A percentile compares a stretch with the other conserved stretches of the same genome.
These are phyloP conservation scores for Sebastes umbrosus DNA, from an alignment of 2,797 vertebrate species.

Conservation along the genomic window DNA sequence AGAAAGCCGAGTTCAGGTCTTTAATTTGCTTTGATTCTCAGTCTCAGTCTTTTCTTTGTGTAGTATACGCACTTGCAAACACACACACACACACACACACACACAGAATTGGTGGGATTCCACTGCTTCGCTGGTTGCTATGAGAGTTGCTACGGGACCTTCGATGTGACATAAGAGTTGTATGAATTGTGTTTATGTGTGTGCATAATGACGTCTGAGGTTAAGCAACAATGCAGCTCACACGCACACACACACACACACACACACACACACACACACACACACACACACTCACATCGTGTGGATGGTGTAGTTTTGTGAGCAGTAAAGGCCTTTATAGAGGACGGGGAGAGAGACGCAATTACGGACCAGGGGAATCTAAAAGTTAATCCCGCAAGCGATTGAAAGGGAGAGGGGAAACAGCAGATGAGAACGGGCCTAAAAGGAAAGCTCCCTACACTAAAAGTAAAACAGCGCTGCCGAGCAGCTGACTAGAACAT, in stretches of 20 bases:
- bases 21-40: background rate
- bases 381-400: too few species aligned
- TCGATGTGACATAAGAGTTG: slow-evolving; percentile 27
- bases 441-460: too few species aligned
- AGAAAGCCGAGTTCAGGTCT: background rate
- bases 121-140: slow-evolving; percentile 9
- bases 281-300: too few species aligned
- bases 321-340: too few species aligned
- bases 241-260: background rate
- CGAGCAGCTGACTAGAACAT: too few species aligned
- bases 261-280: too few species aligned
- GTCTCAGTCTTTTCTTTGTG: background rate
- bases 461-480: too few species aligned
- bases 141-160: slow-evolving; percentile 8
- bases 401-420: too few species aligned
- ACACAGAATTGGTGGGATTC: slow-evolving; percentile 23
- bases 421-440: too few species aligned
- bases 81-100: slow-evolving; percentile 7
- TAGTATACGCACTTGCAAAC: background rate
- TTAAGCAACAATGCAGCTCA: background rate
- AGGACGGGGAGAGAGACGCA: too few species aligned
- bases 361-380: too few species aligned
- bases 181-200: slow-evolving; percentile 22
- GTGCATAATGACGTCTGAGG: slow-evolving; percentile 13
- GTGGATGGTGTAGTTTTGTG: too few species aligned